phyloP scores from a whole-genome alignment of 1,140 invertebrate species.

The Drosophila arizonae region DNA sequence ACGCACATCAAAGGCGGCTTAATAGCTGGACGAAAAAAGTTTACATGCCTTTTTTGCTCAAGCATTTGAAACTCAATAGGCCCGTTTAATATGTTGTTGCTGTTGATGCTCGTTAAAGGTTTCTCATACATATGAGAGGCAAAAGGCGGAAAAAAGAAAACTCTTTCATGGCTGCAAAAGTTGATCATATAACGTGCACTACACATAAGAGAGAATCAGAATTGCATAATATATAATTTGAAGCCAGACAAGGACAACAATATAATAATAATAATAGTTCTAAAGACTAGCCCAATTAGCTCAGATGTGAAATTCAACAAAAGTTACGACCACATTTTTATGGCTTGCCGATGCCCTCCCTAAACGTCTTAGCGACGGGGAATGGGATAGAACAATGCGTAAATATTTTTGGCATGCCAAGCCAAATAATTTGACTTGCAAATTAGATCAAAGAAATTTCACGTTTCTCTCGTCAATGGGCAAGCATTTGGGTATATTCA shows the following conservation, averaged over 20 bases:
- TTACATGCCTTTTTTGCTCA: constrained; percentile 19
- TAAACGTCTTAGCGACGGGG: too few relatives aligned
- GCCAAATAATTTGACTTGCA: constrained; percentile 63
- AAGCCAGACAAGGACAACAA: too few relatives aligned
- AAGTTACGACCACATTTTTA: background rate
- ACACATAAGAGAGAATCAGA: too few relatives aligned
- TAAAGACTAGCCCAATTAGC: too few relatives aligned
- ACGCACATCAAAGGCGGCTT: constrained; percentile 55
- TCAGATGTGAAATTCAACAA: too few relatives aligned
- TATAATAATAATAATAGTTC: too few relatives aligned
- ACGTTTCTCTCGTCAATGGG: constrained; percentile 45
- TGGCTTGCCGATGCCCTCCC: background rate
- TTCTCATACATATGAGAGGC: background rate
- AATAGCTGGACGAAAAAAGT: constrained; percentile 8
- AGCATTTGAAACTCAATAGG: constrained; percentile 1
- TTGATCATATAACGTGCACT: too few relatives aligned
- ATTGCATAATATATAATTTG: too few relatives aligned
- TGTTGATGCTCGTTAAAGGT: constrained; percentile 32
- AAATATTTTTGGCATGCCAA: constrained; percentile 56
- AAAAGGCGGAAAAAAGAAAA: background rate
- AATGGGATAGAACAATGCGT: background rate
- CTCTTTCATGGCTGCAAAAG: too few relatives aligned
- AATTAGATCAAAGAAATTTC: constrained; percentile 71
- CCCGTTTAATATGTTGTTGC: background rate
- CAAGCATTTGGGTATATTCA: constrained; percentile 44